Conservation (phyloP, 2,113 vertebrate genomes). For the Shinisaurus crocodilurus region DNA sequence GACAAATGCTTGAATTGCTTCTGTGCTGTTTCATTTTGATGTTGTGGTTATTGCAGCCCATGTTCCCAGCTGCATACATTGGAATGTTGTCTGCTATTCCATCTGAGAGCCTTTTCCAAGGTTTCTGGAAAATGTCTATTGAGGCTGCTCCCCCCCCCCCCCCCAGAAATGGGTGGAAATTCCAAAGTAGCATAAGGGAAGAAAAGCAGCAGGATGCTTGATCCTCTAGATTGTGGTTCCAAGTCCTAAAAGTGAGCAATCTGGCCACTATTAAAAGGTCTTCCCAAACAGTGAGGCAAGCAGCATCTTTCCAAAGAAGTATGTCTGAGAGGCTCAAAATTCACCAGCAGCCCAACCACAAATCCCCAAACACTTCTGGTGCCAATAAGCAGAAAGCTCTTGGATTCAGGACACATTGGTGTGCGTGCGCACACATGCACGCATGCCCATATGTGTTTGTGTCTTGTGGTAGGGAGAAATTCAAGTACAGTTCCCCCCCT, state of each 20-base stretch:
- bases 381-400: constrained; percentile 56
- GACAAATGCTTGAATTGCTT: background rate
- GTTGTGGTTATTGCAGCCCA: background rate
- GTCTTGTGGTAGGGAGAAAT: constrained; percentile 50
- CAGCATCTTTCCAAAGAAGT: constrained; percentile 45
- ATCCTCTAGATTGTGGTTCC: constrained; percentile 12
- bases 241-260: constrained; percentile 39
- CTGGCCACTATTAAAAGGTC: constrained; percentile 57
- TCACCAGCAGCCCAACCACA: constrained; percentile 41
- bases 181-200: constrained; percentile 17
- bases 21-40: background rate
- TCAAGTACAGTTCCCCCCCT: constrained; percentile 45
- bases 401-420: constrained; percentile 48
- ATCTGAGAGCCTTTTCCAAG: background rate
- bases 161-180: background rate
- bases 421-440: background rate
- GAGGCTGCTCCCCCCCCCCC: background rate
- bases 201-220: constrained; percentile 48
- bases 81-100: constrained; percentile 9
- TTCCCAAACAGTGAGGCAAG: constrained; percentile 35
- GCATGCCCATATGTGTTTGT: background rate
- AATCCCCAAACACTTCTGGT: constrained; percentile 14
- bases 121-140: constrained; percentile 6
- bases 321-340: constrained; percentile 32
- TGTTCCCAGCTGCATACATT: constrained; percentile 7